phyloP scores from a whole-genome alignment of 2,888 invertebrate species.

The Mythimna impura region DNA sequence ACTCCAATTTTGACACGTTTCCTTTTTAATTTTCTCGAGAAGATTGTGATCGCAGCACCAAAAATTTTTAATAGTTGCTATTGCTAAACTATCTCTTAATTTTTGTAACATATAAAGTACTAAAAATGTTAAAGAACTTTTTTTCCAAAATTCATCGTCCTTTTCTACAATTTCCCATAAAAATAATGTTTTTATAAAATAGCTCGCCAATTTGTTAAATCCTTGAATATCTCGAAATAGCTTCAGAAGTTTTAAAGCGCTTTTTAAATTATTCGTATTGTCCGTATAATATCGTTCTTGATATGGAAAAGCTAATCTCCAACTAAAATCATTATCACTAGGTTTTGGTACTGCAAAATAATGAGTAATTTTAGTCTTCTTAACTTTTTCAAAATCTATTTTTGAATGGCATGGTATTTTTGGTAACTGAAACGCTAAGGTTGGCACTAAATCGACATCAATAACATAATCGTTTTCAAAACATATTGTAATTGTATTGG shows the following conservation, averaged over 20 bases:
- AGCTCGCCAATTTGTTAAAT: slow-evolving; percentile 79
- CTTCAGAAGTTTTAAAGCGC: slow-evolving; percentile 76
- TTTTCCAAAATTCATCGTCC: slow-evolving; percentile 73
- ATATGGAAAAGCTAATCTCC: slow-evolving; percentile 80
- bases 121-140: slow-evolving; percentile 72
- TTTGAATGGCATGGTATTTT: slow-evolving; percentile 69
- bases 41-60: slow-evolving; percentile 79
- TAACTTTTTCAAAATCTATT: slow-evolving; percentile 72
- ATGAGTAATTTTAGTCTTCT: slow-evolving; percentile 59
- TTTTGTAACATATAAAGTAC: slow-evolving; percentile 77
- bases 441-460: slow-evolving; percentile 81
- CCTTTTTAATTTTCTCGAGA: slow-evolving; percentile 73
- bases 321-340: slow-evolving; percentile 73
- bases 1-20: slow-evolving; percentile 76
- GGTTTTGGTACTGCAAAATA: slow-evolving; percentile 83
- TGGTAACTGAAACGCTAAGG: slow-evolving; percentile 74
- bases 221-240: slow-evolving; percentile 78
- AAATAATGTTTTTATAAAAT: slow-evolving; percentile 81
- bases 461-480: slow-evolving; percentile 71
- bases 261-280: slow-evolving; percentile 77
- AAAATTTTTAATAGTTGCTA: slow-evolving; percentile 73
- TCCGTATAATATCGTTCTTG: slow-evolving; percentile 76
- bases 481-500: slow-evolving; percentile 75
- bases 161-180: slow-evolving; percentile 74
- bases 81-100: slow-evolving; percentile 70